Conservation (phyloP, 1,140 invertebrate genomes). For the Cecropterus lyciades region DNA sequence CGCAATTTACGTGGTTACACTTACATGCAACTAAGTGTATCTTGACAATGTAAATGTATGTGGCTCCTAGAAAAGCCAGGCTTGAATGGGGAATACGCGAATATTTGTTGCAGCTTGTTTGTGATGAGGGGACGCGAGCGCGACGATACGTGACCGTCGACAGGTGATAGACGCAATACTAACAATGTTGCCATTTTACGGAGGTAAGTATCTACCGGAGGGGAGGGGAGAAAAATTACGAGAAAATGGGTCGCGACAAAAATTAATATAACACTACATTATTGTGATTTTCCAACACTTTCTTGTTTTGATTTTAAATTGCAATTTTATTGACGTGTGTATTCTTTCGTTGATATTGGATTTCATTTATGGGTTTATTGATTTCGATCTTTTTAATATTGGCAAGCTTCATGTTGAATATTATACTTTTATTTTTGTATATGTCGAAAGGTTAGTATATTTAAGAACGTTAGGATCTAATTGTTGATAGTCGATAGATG, state of each 20-base stretch:
- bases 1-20: constrained; percentile 23
- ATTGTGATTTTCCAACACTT: neutral
- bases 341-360: neutral
- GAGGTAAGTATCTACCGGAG: constrained; percentile 67
- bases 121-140: constrained; percentile 70
- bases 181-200: constrained; percentile 45
- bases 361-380: constrained; percentile 1
- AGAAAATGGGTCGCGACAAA: constrained; percentile 25
- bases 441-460: too few relatives aligned
- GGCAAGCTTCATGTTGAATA: neutral
- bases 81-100: constrained; percentile 78
- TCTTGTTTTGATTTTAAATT: neutral
- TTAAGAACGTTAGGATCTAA: too few relatives aligned
- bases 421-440: too few relatives aligned
- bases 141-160: constrained; percentile 60
- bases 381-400: neutral
- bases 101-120: constrained; percentile 83
- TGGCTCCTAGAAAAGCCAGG: constrained; percentile 63
- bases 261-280: constrained; percentile 10
- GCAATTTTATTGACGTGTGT: constrained; percentile 4
- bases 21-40: constrained; percentile 12
- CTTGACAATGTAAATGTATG: constrained; percentile 20
- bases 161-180: constrained; percentile 59
- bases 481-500: too few relatives aligned
- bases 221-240: too few relatives aligned